A percentile compares a stretch with the other conserved stretches of the same genome.
Conservation (phyloP, 2,113 vertebrate genomes). For the Tachysurus fulvidraco region DNA sequence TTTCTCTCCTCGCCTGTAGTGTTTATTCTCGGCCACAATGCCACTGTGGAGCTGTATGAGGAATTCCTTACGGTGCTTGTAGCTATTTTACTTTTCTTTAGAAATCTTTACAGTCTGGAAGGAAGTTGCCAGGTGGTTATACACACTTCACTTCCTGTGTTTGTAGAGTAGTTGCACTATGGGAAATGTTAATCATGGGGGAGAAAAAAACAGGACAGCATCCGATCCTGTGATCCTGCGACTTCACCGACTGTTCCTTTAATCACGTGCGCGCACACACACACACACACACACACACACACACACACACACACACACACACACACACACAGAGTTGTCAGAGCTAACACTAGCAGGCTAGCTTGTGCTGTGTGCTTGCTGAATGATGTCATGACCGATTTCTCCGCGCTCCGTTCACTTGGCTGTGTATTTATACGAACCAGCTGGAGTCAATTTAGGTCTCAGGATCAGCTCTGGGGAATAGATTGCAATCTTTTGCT, state of each 20-base stretch:
- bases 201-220: slow-evolving; percentile 22
- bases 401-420: background rate
- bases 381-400: slow-evolving; percentile 36
- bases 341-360: background rate
- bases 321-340: background rate
- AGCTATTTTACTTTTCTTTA: slow-evolving; percentile 39
- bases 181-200: slow-evolving; percentile 33
- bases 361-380: slow-evolving; percentile 1
- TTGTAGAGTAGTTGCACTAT: slow-evolving; percentile 35
- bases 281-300: background rate
- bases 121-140: slow-evolving; percentile 28
- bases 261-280: background rate
- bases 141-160: slow-evolving; percentile 37
- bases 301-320: background rate
- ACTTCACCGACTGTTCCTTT: background rate
- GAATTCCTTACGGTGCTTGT: slow-evolving; percentile 55
- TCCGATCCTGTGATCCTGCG: background rate
- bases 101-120: slow-evolving; percentile 20
- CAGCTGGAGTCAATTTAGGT: slow-evolving; percentile 67
- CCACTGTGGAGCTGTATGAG: slow-evolving; percentile 57
- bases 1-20: background rate
- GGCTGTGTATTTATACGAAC: slow-evolving; percentile 13
- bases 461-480: slow-evolving; percentile 42
- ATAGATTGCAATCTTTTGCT: slow-evolving; percentile 61
- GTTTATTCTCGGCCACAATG: slow-evolving; percentile 39